These are phyloP conservation scores for Notothenia coriiceps DNA, from an alignment of 2,113 vertebrate genomes.

Conservation along the genomic window DNA sequence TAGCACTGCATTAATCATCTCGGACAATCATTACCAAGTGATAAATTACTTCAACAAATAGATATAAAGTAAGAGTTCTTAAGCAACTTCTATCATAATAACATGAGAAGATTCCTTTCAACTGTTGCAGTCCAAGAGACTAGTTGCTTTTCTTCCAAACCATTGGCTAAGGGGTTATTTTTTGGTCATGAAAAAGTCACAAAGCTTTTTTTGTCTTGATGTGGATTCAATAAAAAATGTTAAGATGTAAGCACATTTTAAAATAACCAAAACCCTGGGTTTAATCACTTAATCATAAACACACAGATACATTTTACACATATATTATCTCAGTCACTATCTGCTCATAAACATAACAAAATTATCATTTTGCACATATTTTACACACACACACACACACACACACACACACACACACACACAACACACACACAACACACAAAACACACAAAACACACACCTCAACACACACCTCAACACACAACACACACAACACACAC, in stretches of 20 bases:
- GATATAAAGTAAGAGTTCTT: neutral
- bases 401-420: neutral
- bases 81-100: neutral
- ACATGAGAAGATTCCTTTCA: neutral
- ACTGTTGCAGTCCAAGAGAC: neutral
- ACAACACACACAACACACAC: too few relatives aligned
- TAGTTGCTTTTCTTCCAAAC: neutral
- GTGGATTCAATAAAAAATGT: neutral
- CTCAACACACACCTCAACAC: too few relatives aligned
- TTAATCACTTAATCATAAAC: neutral
- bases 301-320: neutral
- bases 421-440: neutral
- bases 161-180: neutral
- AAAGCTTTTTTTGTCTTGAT: neutral
- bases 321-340: neutral
- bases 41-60: neutral
- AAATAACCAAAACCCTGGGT: neutral
- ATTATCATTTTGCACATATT: neutral
- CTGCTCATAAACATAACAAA: neutral
- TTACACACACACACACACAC: neutral
- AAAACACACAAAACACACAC: too few relatives aligned
- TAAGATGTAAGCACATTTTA: neutral
- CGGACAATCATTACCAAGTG: neutral
- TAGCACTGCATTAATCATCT: slow-evolving; percentile 14
- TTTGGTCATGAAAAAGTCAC: neutral